A percentile compares a stretch with the other conserved stretches of the same genome.
Conservation (phyloP, 1,140 invertebrate species). For the Subanguina moxae region DNA sequence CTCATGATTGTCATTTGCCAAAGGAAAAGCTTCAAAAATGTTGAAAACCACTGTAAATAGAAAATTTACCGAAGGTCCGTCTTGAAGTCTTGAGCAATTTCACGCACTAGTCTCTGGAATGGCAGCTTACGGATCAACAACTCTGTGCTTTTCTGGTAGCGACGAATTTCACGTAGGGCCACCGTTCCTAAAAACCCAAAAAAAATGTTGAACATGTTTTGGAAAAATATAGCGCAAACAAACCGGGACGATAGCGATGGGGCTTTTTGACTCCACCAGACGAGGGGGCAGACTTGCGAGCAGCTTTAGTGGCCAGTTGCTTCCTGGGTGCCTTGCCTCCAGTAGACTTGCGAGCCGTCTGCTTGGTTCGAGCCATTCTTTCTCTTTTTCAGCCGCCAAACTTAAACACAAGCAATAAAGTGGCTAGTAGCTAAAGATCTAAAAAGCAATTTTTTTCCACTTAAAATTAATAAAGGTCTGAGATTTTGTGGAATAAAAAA, state of each 20-base stretch:
- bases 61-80: slow-evolving; percentile 74
- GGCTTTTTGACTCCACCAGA: slow-evolving; percentile 75
- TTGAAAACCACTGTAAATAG: too few species aligned
- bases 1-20: too few species aligned
- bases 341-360: too few species aligned
- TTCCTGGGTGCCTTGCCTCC: too few species aligned
- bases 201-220: not conserved
- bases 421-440: too few species aligned
- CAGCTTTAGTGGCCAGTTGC: too few species aligned
- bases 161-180: slow-evolving; percentile 61
- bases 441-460: too few species aligned
- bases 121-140: slow-evolving; percentile 66
- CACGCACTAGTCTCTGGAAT: slow-evolving; percentile 63
- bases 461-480: too few species aligned
- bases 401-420: too few species aligned
- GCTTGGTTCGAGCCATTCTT: slow-evolving; percentile 80
- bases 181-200: slow-evolving; percentile 56
- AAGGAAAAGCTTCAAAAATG: too few species aligned
- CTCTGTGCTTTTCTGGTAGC: slow-evolving; percentile 71
- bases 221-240: slow-evolving; percentile 2
- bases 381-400: too few species aligned
- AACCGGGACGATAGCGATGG: slow-evolving; percentile 64
- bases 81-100: slow-evolving; percentile 77
- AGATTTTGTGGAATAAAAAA: too few species aligned
- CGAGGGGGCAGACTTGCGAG: slow-evolving; percentile 73